Evolutionary conservation across 2,797 vertebrate genomes (phyloP).

Genomic region (Etheostoma perlongum): DNA sequence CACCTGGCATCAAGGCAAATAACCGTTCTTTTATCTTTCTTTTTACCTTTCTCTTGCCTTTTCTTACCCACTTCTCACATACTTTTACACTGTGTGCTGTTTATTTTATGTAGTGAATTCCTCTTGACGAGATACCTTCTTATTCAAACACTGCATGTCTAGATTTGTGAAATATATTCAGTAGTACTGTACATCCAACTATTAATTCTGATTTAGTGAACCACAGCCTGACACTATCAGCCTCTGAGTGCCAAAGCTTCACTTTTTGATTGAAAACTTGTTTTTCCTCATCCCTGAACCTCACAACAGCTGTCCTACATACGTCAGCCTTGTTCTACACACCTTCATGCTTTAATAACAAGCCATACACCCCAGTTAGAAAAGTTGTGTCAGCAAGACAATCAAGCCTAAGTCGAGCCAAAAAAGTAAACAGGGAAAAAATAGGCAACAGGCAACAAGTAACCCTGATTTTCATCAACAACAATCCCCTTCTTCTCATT

Average conservation of each 20-base stretch:
- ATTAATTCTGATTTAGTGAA: conserved; percentile 23
- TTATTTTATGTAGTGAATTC: not conserved
- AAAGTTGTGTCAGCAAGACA: conserved; percentile 28
- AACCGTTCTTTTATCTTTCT: conserved; percentile 16
- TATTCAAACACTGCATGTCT: conserved; percentile 12
- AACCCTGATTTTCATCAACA: conserved; percentile 61
- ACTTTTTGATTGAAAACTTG: conserved; percentile 9
- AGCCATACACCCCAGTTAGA: conserved; percentile 30
- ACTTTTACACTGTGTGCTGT: conserved; percentile 16
- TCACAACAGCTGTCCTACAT: conserved; percentile 52
- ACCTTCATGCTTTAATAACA: conserved; percentile 13
- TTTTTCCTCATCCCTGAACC: conserved; percentile 18
- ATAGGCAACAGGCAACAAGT: conserved; percentile 41
- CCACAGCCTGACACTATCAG: conserved; percentile 13
- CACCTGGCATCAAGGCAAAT: conserved; percentile 21
- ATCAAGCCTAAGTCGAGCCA: conserved; percentile 16
- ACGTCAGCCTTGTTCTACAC: conserved; percentile 44
- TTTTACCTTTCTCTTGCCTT: conserved; percentile 4
- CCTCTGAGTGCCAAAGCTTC: not conserved
- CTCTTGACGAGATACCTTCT: not conserved
- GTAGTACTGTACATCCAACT: conserved; percentile 19
- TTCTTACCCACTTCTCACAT: conserved; percentile 36
- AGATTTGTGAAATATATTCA: conserved; percentile 33
- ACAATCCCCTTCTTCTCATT: conserved; percentile 13
- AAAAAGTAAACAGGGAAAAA: conserved; percentile 30